These are phyloP conservation scores for Campylomormyrus tamandua DNA, from an alignment of 2,113 vertebrate species.

Conservation along the genomic window DNA sequence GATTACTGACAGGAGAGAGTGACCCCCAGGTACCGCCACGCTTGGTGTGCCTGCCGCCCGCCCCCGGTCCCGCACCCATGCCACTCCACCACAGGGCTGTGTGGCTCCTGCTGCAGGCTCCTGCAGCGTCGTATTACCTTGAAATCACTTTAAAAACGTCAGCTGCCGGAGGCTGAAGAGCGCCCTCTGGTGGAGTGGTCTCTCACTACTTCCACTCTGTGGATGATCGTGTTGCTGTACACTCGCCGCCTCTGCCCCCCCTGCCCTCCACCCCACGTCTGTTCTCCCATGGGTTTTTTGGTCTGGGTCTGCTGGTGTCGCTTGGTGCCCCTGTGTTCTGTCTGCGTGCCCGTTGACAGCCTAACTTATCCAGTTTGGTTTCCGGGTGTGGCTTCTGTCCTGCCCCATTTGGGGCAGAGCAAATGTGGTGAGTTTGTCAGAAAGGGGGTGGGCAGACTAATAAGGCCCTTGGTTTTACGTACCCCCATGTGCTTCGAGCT, in stretches of 20 bases:
- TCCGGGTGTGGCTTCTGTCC: background rate
- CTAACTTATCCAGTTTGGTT: background rate
- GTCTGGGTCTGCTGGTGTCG: slow-evolving; percentile 45
- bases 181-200: slow-evolving; percentile 52
- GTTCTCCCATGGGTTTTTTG: slow-evolving; percentile 26
- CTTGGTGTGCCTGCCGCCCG: slow-evolving; percentile 46
- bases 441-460: background rate
- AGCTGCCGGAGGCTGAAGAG: background rate
- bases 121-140: background rate
- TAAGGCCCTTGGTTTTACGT: background rate
- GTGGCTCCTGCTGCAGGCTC: background rate
- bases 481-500: background rate
- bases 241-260: background rate
- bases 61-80: slow-evolving; percentile 34
- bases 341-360: slow-evolving; percentile 17
- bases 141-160: background rate
- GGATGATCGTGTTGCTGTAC: slow-evolving; percentile 16
- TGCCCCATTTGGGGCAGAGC: background rate
- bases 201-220: slow-evolving; percentile 20
- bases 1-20: slow-evolving; percentile 99
- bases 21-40: slow-evolving; percentile 87
- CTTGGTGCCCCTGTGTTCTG: slow-evolving; percentile 32
- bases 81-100: slow-evolving; percentile 68
- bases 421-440: background rate
- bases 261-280: background rate